phyloP scores from a whole-genome alignment of 2,113 vertebrate genomes.

The Telmatochromis sp. region DNA sequence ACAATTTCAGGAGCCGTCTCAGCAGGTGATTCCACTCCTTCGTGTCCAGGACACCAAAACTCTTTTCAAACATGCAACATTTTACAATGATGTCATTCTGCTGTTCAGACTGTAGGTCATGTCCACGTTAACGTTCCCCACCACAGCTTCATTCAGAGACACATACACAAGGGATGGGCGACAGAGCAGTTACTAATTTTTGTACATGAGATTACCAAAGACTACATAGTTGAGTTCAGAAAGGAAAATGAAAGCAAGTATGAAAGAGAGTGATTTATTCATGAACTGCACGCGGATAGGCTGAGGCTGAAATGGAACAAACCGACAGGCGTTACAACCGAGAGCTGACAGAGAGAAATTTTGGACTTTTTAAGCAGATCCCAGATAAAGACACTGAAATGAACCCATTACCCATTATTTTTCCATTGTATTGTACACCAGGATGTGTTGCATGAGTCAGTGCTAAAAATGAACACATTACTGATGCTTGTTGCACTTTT shows the following conservation, averaged over 20 bases:
- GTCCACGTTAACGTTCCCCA: not conserved
- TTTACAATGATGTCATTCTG: not conserved
- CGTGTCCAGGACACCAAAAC: not conserved
- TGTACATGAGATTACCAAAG: not conserved
- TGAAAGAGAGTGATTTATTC: not conserved
- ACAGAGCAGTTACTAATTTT: not conserved
- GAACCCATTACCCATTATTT: not conserved
- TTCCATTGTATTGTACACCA: not conserved
- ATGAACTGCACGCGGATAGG: not conserved
- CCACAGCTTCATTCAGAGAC: not conserved
- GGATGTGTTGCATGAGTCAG: not conserved
- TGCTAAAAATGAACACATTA: not conserved
- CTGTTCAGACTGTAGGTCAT: not conserved
- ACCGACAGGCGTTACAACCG: not conserved
- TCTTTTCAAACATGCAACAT: not conserved
- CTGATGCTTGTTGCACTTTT: not conserved
- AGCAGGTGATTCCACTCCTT: not conserved
- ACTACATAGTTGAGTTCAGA: not conserved
- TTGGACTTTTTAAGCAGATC: not conserved
- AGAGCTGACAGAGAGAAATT: not conserved
- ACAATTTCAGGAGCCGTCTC: not conserved
- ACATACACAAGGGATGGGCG: not conserved
- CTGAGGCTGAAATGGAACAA: not conserved
- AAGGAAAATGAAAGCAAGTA: not conserved
- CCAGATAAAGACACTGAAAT: not conserved